These are phyloP conservation scores for Hafferia zeledoni DNA, from an alignment of 2,797 vertebrate genomes.

Conservation along the genomic window DNA sequence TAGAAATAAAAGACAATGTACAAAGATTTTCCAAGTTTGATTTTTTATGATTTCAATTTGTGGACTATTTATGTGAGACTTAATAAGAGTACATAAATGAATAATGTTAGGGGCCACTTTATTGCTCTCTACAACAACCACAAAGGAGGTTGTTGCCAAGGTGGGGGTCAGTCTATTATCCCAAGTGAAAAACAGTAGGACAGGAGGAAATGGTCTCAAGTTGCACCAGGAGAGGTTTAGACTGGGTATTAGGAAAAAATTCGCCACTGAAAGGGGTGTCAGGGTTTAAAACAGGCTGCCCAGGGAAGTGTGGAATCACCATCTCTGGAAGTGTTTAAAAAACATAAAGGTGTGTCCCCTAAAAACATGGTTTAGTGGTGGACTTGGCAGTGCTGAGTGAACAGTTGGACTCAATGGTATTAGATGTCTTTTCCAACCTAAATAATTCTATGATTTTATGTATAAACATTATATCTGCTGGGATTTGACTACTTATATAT, in stretches of 20 bases:
- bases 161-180: background rate
- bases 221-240: background rate
- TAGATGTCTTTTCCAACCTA: background rate
- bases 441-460: background rate
- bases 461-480: background rate
- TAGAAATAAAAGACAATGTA: background rate
- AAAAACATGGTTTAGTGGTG: background rate
- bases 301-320: background rate
- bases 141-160: background rate
- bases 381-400: background rate
- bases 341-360: background rate
- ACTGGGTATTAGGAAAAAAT: background rate
- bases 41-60: background rate
- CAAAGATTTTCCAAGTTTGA: background rate
- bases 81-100: background rate
- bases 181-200: rapidly evolving
- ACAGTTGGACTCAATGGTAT: rapidly evolving
- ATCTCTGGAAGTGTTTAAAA: background rate
- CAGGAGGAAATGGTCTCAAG: background rate
- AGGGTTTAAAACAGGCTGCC: background rate
- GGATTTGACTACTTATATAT: background rate
- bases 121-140: background rate
- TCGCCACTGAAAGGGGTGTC: background rate
- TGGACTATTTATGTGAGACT: background rate
- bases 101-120: background rate